A percentile compares a stretch with the other conserved stretches of the same genome.
Conservation (phyloP, 2,888 invertebrate species). For the Heliconius ethilla region DNA sequence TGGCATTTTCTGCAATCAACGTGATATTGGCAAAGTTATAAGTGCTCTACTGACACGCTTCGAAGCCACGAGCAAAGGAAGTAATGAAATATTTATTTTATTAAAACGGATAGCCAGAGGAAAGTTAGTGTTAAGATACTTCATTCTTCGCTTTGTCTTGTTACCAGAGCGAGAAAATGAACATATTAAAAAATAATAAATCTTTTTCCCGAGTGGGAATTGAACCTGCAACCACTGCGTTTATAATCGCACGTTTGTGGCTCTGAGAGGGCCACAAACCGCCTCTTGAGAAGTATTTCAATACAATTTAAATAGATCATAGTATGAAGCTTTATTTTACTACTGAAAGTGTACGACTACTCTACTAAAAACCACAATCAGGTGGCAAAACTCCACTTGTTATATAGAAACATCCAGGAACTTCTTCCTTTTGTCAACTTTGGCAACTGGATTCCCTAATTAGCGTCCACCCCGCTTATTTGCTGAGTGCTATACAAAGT, state of each 20-base stretch:
- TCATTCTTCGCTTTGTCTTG: too few species aligned
- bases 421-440: constrained; percentile 65
- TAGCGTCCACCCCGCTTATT: constrained; percentile 68
- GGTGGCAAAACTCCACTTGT: constrained; percentile 57
- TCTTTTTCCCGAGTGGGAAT: too few species aligned
- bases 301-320: too few species aligned
- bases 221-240: too few species aligned
- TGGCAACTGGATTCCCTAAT: constrained; percentile 70
- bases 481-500: constrained; percentile 70
- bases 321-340: not conserved
- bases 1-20: not conserved
- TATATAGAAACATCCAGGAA: constrained; percentile 67
- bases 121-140: too few species aligned
- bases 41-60: not conserved
- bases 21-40: not conserved
- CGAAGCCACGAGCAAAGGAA: not conserved
- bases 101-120: not conserved
- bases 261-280: too few species aligned
- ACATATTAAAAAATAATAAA: too few species aligned
- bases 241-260: too few species aligned
- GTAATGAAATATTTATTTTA: constrained; percentile 3
- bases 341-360: not conserved
- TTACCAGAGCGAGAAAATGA: too few species aligned
- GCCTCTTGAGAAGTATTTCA: too few species aligned
- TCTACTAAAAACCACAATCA: constrained; percentile 34